A percentile compares a stretch with the other conserved stretches of the same genome.
Evolutionary conservation across 2,888 invertebrate species (phyloP).

Genomic region (Rotaria sp.): DNA sequence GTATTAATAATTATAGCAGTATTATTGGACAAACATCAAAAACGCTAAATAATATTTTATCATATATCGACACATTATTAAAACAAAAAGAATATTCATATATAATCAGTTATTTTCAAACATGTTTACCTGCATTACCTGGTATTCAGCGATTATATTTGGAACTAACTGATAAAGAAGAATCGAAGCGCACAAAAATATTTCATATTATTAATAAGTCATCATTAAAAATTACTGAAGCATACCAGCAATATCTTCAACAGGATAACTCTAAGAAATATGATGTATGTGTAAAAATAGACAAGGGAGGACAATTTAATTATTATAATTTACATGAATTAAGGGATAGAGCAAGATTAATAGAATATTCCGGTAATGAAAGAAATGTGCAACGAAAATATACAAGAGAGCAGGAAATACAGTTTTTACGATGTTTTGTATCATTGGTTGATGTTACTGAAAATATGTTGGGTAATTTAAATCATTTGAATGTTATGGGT

Average conservation of each 20-base stretch:
- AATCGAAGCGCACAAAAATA: neutral
- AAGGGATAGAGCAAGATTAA: neutral
- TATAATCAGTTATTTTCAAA: neutral
- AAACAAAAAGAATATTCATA: neutral
- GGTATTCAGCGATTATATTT: neutral
- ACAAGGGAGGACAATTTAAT: neutral
- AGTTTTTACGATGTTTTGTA: neutral
- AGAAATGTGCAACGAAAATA: neutral
- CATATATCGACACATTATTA: neutral
- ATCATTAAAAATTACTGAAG: neutral
- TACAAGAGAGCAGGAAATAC: neutral
- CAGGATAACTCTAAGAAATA: neutral
- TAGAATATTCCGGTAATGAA: neutral
- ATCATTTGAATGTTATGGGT: neutral
- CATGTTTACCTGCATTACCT: neutral
- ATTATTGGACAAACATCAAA: neutral
- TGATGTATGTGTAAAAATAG: neutral
- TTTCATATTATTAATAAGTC: neutral
- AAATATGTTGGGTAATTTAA: neutral
- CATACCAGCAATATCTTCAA: neutral
- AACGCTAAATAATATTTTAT: neutral
- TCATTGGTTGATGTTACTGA: neutral
- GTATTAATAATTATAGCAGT: neutral
- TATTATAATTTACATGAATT: neutral
- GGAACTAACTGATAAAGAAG: neutral